Percentiles rank a stretch among this genome's conserved stretches.
phyloP scores from a whole-genome alignment of 2,113 vertebrate species.

The Rousettus leschenaultii region DNA sequence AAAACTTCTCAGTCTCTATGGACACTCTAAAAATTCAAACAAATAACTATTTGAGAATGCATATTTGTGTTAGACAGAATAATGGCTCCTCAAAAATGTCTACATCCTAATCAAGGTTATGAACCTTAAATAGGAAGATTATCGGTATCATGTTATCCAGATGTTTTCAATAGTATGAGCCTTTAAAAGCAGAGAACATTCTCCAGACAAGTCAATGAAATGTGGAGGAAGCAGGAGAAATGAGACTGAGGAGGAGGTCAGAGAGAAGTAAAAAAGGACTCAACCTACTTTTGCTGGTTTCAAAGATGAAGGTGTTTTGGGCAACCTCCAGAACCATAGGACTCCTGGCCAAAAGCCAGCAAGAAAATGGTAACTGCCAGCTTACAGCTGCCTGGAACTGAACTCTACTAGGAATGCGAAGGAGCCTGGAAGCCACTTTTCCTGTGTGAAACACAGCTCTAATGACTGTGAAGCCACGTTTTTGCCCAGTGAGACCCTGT shows the following conservation, averaged over 20 bases:
- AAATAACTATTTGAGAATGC: slow-evolving; percentile 21
- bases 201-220: not conserved
- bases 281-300: not conserved
- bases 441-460: not conserved
- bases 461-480: not conserved
- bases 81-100: not conserved
- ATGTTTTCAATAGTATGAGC: not conserved
- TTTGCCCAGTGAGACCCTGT: not conserved
- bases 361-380: not conserved
- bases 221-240: not conserved
- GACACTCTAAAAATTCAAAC: slow-evolving; percentile 22
- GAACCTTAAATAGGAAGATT: not conserved
- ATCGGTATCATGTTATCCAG: not conserved
- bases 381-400: not conserved
- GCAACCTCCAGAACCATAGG: not conserved
- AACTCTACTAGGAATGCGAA: not conserved
- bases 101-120: not conserved
- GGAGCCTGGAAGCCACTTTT: not conserved
- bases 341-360: not conserved
- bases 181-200: not conserved
- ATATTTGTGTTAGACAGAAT: not conserved
- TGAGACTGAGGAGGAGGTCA: not conserved
- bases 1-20: not conserved
- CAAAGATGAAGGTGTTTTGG: not conserved
- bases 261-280: not conserved